These are phyloP conservation scores for Noturus placidus DNA, from an alignment of 2,113 vertebrate genomes.

Conservation along the genomic window DNA sequence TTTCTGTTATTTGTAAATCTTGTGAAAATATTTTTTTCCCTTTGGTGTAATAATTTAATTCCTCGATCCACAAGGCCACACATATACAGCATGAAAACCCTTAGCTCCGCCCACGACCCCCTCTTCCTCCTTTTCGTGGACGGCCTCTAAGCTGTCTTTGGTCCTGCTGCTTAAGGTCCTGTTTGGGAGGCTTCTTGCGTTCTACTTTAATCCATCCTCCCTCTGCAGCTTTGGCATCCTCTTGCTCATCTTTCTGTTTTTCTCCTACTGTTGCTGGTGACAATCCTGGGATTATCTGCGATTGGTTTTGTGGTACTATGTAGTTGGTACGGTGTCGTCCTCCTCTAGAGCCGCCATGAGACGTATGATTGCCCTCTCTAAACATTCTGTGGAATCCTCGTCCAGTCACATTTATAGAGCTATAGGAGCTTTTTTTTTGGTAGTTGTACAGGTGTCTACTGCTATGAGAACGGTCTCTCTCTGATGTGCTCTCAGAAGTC, in stretches of 20 bases:
- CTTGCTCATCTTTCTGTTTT: constrained; percentile 62
- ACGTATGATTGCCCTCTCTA: constrained; percentile 51
- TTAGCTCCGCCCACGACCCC: constrained; percentile 73
- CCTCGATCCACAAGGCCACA: not conserved
- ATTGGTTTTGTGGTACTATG: constrained; percentile 49
- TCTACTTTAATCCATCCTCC: constrained; percentile 93
- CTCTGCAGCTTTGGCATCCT: constrained; percentile 76
- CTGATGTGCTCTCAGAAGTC: constrained; percentile 79
- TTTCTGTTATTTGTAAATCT: not conserved
- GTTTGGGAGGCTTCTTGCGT: constrained; percentile 79
- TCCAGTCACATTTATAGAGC: constrained; percentile 54
- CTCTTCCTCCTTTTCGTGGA: constrained; percentile 76
- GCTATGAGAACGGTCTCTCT: constrained; percentile 74
- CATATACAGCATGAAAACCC: constrained; percentile 42
- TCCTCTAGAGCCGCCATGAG: constrained; percentile 62
- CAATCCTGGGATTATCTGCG: constrained; percentile 83
- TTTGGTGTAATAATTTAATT: constrained; percentile 13
- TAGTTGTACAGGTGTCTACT: constrained; percentile 60
- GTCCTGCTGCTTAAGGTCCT: constrained; percentile 72
- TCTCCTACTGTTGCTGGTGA: constrained; percentile 59
- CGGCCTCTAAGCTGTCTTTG: constrained; percentile 73
- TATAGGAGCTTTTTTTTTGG: constrained; percentile 64
- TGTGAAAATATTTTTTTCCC: not conserved
- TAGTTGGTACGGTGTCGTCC: constrained; percentile 67
- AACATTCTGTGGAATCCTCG: constrained; percentile 56